Percentiles rank a stretch among this genome's conserved stretches.
phyloP scores from a whole-genome alignment of 2,113 vertebrate species.

The Paradisaea rubra region DNA sequence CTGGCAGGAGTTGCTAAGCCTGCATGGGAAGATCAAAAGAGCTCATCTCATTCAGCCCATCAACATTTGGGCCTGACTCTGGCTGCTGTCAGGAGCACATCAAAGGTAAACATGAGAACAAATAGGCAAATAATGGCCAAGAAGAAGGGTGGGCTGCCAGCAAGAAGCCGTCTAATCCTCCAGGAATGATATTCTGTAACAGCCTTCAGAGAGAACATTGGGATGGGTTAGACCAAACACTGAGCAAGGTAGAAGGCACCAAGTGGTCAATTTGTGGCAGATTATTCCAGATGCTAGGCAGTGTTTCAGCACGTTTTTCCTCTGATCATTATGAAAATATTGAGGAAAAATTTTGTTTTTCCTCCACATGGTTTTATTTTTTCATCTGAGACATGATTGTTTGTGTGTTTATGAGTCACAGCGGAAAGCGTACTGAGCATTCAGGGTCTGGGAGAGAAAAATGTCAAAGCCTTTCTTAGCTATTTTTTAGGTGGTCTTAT shows the following conservation, averaged over 20 bases:
- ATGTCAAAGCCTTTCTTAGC: not conserved
- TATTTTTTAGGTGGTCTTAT: not conserved
- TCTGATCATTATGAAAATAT: not conserved
- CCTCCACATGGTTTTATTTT: not conserved
- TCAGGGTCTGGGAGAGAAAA: not conserved
- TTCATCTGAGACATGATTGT: not conserved
- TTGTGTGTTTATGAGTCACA: not conserved
- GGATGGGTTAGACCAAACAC: not conserved
- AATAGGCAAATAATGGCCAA: not conserved
- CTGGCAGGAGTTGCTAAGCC: not conserved
- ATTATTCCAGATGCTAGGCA: not conserved
- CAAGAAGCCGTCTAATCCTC: not conserved
- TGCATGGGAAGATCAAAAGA: slow-evolving; percentile 31
- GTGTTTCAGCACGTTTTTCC: not conserved
- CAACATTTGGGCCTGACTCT: not conserved
- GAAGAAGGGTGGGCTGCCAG: not conserved
- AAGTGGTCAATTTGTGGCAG: not conserved
- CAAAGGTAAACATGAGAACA: slow-evolving; percentile 31
- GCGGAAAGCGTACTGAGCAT: not conserved
- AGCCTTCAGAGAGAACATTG: not conserved
- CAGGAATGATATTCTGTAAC: not conserved
- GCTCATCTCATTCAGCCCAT: not conserved
- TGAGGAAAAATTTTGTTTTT: not conserved
- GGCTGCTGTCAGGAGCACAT: not conserved
- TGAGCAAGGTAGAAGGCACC: not conserved